Conservation (phyloP, 2,797 vertebrate genomes). For the Scyliorhinus canicula region DNA sequence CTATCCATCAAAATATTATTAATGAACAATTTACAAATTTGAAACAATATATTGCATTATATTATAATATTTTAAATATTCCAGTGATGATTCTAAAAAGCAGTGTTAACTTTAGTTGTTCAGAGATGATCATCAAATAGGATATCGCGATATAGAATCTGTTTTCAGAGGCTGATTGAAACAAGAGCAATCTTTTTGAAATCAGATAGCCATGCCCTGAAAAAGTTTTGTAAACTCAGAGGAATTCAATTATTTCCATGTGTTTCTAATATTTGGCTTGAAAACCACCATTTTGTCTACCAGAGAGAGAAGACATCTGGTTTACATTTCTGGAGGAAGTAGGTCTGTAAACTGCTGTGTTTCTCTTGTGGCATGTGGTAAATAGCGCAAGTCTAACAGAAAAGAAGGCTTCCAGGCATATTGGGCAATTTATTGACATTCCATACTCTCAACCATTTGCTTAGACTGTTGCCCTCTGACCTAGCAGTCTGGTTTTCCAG, state of each 20-base stretch:
- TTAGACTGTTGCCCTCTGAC: constrained; percentile 44
- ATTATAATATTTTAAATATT: neutral
- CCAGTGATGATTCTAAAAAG: neutral
- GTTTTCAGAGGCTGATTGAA: neutral
- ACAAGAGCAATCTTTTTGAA: neutral
- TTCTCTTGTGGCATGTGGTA: constrained; percentile 44
- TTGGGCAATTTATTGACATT: constrained; percentile 52
- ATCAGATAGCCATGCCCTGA: neutral
- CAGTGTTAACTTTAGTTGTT: neutral
- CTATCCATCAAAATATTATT: neutral
- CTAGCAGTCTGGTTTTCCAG: constrained; percentile 40
- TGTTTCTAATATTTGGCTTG: constrained; percentile 42
- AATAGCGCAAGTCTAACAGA: constrained; percentile 41
- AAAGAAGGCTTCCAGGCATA: constrained; percentile 42
- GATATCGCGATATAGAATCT: neutral
- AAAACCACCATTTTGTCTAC: constrained; percentile 37
- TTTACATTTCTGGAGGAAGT: constrained; percentile 46
- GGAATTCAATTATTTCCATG: constrained; percentile 38
- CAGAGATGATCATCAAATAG: neutral
- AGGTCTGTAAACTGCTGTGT: constrained; percentile 40
- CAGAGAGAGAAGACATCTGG: constrained; percentile 44
- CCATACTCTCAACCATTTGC: constrained; percentile 44
- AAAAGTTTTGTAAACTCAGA: neutral
- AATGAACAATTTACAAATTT: neutral
- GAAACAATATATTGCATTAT: neutral